Percentiles rank a stretch among this genome's conserved stretches.
Conservation (phyloP, 2,113 vertebrate species). For the Myotis brandtii region DNA sequence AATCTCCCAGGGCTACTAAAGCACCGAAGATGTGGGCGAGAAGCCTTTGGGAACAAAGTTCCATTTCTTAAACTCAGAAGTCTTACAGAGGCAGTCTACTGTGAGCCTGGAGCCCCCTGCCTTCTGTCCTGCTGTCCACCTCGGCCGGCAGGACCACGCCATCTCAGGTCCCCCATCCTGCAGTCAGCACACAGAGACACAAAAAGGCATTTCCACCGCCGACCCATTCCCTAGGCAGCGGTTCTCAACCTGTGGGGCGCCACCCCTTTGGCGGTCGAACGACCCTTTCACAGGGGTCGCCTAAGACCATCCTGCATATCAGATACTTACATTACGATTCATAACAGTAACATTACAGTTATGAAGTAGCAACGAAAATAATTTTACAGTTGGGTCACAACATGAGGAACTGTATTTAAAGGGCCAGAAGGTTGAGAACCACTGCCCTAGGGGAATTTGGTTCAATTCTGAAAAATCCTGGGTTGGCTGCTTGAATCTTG, state of each 20-base stretch:
- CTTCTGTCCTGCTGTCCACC: background rate
- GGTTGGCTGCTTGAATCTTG: background rate
- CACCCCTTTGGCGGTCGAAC: too few relatives aligned
- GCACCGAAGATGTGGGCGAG: background rate
- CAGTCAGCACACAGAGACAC: background rate
- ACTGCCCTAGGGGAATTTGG: background rate
- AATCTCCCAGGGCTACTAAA: background rate
- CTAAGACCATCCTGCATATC: too few relatives aligned
- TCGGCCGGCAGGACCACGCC: fast-evolving
- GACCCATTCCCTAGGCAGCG: background rate
- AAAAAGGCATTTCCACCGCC: background rate
- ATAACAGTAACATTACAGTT: too few relatives aligned
- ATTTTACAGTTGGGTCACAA: too few relatives aligned
- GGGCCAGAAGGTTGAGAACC: too few relatives aligned
- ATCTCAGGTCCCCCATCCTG: background rate
- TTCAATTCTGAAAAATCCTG: background rate
- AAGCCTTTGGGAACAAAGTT: background rate
- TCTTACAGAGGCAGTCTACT: background rate
- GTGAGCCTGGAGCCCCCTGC: background rate
- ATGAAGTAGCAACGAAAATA: too few relatives aligned
- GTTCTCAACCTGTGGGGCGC: too few relatives aligned
- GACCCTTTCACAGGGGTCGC: too few relatives aligned
- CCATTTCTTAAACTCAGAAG: background rate
- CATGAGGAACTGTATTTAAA: too few relatives aligned
- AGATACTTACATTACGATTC: too few relatives aligned